A percentile compares a stretch with the other conserved stretches of the same genome.
phyloP scores from a whole-genome alignment of 2,888 invertebrate species.

The Synanthedon andrenaeformis region DNA sequence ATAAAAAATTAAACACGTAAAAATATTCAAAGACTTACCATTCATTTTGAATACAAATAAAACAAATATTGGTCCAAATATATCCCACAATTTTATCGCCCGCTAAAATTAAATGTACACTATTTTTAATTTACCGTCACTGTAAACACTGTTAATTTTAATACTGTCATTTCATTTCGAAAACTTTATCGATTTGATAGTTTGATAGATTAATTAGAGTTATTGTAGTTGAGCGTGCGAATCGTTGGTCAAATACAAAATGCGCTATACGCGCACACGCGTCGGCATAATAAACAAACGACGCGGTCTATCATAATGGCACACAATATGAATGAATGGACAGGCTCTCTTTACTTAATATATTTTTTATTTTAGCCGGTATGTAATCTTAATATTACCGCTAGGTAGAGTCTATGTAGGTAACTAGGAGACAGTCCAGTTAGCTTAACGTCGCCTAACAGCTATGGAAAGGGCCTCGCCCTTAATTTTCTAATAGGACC shows the following conservation, averaged over 20 bases:
- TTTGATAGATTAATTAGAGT: neutral
- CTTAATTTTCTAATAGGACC: no score
- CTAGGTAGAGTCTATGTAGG: no score
- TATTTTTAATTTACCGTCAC: neutral
- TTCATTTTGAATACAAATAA: neutral
- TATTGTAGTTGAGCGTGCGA: conserved; percentile 17
- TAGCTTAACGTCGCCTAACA: no score
- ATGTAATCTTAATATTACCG: no score
- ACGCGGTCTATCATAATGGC: conserved; percentile 2
- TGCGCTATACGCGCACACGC: conserved; percentile 16
- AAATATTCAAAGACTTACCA: neutral
- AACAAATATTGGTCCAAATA: neutral
- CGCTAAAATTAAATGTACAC: neutral
- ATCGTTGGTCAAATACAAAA: conserved; percentile 19
- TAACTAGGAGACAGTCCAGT: no score
- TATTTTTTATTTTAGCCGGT: no score
- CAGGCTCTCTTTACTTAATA: neutral
- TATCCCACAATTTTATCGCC: neutral
- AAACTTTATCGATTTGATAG: neutral
- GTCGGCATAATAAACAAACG: conserved; percentile 20
- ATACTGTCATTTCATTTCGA: neutral
- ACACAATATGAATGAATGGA: neutral
- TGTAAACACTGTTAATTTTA: neutral
- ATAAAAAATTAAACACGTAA: no score
- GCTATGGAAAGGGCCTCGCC: no score